phyloP scores from a whole-genome alignment of 2,797 vertebrate species.

The Lepidocolaptes lacrymiger region DNA sequence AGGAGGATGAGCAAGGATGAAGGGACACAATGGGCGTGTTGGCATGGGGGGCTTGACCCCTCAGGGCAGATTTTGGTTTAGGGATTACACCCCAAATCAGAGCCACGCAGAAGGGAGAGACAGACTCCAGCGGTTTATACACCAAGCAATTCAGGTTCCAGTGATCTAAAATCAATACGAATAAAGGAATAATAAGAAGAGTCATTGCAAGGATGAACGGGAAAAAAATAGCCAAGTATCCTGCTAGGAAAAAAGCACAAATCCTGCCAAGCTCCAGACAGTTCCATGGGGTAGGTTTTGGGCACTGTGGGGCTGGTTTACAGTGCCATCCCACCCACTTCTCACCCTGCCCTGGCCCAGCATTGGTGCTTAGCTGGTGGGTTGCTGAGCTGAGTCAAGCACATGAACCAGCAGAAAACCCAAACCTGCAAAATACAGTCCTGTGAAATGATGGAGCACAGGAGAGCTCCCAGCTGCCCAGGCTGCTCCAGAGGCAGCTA shows the following conservation, averaged over 20 bases:
- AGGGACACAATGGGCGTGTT: fast-evolving
- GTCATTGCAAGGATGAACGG: background rate
- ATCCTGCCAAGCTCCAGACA: background rate
- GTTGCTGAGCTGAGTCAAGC: background rate
- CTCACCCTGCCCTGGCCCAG: background rate
- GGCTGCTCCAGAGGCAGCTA: background rate
- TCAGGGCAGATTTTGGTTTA: background rate
- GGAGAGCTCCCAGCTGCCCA: background rate
- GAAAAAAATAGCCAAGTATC: background rate
- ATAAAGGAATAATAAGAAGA: slow-evolving; percentile 47
- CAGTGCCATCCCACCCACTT: fast-evolving
- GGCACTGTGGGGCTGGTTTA: background rate
- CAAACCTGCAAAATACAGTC: background rate
- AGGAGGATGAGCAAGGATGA: background rate
- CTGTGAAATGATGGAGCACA: fast-evolving
- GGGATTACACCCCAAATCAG: background rate
- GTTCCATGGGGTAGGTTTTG: background rate
- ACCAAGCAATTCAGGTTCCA: background rate
- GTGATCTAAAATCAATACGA: slow-evolving; percentile 45
- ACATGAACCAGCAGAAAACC: background rate
- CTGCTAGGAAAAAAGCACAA: background rate
- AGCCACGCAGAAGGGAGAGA: background rate
- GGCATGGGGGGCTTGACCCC: background rate
- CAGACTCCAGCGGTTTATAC: background rate
- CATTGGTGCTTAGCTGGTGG: fast-evolving